A percentile compares a stretch with the other conserved stretches of the same genome.
These are phyloP conservation scores for Boloria selene DNA, from an alignment of 2,888 invertebrate species.

Conservation along the genomic window DNA sequence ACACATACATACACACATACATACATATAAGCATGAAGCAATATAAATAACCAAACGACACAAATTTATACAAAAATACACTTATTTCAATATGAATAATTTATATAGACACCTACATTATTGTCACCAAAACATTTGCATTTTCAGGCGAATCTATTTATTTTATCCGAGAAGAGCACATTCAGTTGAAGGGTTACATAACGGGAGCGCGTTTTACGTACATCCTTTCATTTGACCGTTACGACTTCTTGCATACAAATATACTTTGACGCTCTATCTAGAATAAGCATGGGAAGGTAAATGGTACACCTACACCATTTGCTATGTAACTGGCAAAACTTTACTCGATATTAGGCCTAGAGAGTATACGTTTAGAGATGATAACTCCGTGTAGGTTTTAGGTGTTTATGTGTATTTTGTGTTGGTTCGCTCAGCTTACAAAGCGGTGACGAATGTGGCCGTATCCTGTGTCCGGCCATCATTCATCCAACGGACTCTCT, in stretches of 20 bases:
- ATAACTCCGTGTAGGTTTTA: constrained; percentile 13
- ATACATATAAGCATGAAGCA: too few relatives aligned
- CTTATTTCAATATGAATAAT: too few relatives aligned
- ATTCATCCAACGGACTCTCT: constrained; percentile 45
- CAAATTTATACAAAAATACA: too few relatives aligned
- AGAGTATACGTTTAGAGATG: neutral
- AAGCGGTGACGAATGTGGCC: constrained; percentile 56
- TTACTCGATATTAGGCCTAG: constrained; percentile 6
- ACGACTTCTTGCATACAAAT: constrained; percentile 33
- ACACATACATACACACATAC: too few relatives aligned
- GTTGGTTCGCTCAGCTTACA: constrained; percentile 16
- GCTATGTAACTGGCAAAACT: neutral
- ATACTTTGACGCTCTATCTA: constrained; percentile 20
- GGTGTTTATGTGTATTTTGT: constrained; percentile 12
- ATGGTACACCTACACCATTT: constrained; percentile 24
- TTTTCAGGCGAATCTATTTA: too few relatives aligned
- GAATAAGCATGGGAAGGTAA: constrained; percentile 1
- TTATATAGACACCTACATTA: too few relatives aligned
- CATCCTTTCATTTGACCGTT: constrained; percentile 29
- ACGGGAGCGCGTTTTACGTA: constrained; percentile 2
- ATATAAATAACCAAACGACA: too few relatives aligned
- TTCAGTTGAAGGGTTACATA: too few relatives aligned
- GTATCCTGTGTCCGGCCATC: constrained; percentile 56
- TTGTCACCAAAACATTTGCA: too few relatives aligned
- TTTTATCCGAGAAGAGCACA: too few relatives aligned